These are phyloP conservation scores for Drosophila paramelanica DNA, from an alignment of 2,888 invertebrate genomes.

Conservation along the genomic window DNA sequence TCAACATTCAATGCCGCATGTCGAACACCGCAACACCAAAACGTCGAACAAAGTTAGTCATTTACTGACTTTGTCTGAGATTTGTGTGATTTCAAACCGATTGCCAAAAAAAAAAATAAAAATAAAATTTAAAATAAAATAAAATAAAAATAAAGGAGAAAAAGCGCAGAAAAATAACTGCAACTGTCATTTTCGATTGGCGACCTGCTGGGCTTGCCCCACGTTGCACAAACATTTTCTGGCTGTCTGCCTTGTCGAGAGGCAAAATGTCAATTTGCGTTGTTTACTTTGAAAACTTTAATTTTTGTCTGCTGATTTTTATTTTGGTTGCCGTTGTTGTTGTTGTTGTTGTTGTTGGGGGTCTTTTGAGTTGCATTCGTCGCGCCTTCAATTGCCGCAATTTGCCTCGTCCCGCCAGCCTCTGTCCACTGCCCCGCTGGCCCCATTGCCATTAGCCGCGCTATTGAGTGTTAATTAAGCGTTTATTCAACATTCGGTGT, in stretches of 20 bases:
- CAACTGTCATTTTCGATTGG: constrained; percentile 81
- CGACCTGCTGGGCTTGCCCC: constrained; percentile 79
- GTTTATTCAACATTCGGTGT: constrained; percentile 77
- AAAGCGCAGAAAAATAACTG: constrained; percentile 64
- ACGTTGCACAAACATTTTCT: constrained; percentile 55
- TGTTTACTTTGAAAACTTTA: constrained; percentile 77
- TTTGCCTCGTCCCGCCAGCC: constrained; percentile 41
- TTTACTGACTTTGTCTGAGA: constrained; percentile 61
- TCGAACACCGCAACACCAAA: constrained; percentile 53
- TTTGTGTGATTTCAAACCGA: constrained; percentile 46
- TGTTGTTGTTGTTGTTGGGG: constrained; percentile 5
- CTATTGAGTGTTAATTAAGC: constrained; percentile 81
- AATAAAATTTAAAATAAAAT: constrained; percentile 15
- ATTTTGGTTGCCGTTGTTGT: constrained; percentile 14
- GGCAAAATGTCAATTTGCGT: constrained; percentile 78
- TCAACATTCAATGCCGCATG: constrained; percentile 62
- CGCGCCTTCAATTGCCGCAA: constrained; percentile 78
- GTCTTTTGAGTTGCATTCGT: constrained; percentile 73
- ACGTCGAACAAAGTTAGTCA: constrained; percentile 69
- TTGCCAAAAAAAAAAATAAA: constrained; percentile 35
- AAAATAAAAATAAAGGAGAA: constrained; percentile 24
- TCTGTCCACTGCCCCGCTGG: constrained; percentile 2
- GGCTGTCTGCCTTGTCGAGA: constrained; percentile 60
- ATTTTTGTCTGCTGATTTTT: constrained; percentile 60
- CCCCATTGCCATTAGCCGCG: constrained; percentile 57